Percentiles rank a stretch among this genome's conserved stretches.
These are phyloP conservation scores for Phengaris arion DNA, from an alignment of 2,888 invertebrate species.

Conservation along the genomic window DNA sequence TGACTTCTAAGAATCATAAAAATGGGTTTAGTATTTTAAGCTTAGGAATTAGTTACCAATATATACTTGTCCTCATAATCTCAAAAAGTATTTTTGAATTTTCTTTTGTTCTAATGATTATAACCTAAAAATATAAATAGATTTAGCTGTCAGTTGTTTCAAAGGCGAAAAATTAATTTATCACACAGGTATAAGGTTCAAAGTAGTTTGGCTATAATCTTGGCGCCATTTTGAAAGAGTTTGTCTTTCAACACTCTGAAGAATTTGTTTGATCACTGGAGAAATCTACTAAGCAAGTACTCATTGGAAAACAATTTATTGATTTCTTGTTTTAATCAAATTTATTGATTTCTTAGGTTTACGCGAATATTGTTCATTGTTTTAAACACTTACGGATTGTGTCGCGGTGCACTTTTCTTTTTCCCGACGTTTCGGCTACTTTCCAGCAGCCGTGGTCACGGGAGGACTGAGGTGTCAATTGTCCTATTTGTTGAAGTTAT, in stretches of 20 bases:
- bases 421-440: no score
- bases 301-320: neutral
- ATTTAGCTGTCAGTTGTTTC: neutral
- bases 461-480: no score
- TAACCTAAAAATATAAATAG: constrained; percentile 8
- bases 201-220: neutral
- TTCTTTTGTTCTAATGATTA: constrained; percentile 6
- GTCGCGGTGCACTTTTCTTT: no score
- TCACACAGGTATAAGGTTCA: neutral
- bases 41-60: neutral
- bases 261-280: constrained; percentile 3
- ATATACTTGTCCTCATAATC: constrained; percentile 11
- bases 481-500: no score
- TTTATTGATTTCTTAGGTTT: no score
- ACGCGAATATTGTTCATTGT: no score
- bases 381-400: no score
- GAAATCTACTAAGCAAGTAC: neutral
- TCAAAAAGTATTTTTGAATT: neutral
- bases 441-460: no score
- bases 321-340: neutral
- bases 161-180: neutral
- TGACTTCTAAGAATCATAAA: neutral
- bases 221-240: constrained; percentile 18
- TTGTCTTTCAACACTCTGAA: constrained; percentile 1
- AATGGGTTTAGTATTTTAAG: neutral